Percentiles rank a stretch among this genome's conserved stretches.
phyloP scores from a whole-genome alignment of 2,113 vertebrate species.

The Apteryx mantelli region DNA sequence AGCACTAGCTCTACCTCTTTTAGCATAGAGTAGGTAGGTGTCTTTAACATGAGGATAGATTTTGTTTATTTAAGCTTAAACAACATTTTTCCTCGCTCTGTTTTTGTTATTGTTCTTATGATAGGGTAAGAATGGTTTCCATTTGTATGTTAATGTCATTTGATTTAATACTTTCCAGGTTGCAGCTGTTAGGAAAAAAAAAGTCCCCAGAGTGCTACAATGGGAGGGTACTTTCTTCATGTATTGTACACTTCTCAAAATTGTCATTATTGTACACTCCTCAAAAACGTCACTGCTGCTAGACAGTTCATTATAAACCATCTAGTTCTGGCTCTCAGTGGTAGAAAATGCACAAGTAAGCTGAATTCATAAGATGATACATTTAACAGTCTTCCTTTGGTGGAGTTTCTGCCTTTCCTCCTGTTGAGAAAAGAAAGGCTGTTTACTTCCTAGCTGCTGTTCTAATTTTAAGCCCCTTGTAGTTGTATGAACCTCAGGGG shows the following conservation, averaged over 20 bases:
- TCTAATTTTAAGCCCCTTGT: not conserved
- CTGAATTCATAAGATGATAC: not conserved
- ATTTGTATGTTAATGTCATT: not conserved
- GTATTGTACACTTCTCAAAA: not conserved
- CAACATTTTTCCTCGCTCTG: not conserved
- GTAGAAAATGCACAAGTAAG: not conserved
- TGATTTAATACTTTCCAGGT: not conserved
- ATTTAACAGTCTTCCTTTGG: not conserved
- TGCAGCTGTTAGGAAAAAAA: not conserved
- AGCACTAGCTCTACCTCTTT: conserved; percentile 30
- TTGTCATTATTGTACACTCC: not conserved
- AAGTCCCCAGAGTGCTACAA: not conserved
- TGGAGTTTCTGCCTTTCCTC: not conserved
- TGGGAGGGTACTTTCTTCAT: not conserved
- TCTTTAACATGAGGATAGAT: not conserved
- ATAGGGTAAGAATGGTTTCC: not conserved
- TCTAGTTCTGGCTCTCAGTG: not conserved
- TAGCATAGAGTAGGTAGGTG: not conserved
- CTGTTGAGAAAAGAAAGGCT: not conserved
- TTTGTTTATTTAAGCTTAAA: conserved; percentile 10
- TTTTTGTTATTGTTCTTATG: not conserved
- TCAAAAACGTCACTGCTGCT: not conserved
- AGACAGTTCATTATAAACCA: not conserved
- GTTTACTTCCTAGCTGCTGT: not conserved
- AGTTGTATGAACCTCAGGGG: not conserved